These are phyloP conservation scores for Cataglyphis altisquamis DNA, from an alignment of 2,888 invertebrate species.

Conservation along the genomic window DNA sequence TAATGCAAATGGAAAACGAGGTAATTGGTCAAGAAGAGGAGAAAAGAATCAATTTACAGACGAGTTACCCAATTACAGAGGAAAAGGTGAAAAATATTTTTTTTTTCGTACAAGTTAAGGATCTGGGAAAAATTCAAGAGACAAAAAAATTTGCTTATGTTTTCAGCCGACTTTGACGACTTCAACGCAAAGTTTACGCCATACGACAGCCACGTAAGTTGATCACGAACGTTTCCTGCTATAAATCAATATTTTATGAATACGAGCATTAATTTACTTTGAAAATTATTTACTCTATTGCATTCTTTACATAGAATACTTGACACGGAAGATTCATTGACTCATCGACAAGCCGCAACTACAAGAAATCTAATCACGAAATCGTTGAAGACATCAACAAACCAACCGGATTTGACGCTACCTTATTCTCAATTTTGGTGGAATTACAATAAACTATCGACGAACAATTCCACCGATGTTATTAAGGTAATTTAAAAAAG, in stretches of 20 bases:
- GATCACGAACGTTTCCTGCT: not conserved
- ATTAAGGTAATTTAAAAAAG: not conserved
- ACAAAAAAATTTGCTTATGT: not conserved
- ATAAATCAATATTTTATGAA: not conserved
- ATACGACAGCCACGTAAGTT: conserved; percentile 15
- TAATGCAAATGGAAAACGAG: conserved; percentile 57
- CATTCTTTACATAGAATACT: not conserved
- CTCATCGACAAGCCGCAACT: not conserved
- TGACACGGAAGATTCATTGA: not conserved
- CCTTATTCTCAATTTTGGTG: not conserved
- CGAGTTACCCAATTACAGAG: not conserved
- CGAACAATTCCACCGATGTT: not conserved
- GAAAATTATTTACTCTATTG: not conserved
- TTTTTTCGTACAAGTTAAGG: not conserved
- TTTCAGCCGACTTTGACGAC: conserved; percentile 13
- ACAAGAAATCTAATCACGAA: conserved; percentile 5
- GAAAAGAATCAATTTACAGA: conserved; percentile 1
- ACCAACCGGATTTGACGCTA: not conserved
- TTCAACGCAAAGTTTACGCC: not conserved
- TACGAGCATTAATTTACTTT: not conserved
- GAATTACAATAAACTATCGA: not conserved
- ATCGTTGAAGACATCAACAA: not conserved
- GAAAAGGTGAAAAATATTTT: conserved; percentile 20
- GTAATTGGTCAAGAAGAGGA: conserved; percentile 37
- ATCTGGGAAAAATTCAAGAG: not conserved